phyloP scores from a whole-genome alignment of 2,888 invertebrate genomes.

The Heliconius cydno region DNA sequence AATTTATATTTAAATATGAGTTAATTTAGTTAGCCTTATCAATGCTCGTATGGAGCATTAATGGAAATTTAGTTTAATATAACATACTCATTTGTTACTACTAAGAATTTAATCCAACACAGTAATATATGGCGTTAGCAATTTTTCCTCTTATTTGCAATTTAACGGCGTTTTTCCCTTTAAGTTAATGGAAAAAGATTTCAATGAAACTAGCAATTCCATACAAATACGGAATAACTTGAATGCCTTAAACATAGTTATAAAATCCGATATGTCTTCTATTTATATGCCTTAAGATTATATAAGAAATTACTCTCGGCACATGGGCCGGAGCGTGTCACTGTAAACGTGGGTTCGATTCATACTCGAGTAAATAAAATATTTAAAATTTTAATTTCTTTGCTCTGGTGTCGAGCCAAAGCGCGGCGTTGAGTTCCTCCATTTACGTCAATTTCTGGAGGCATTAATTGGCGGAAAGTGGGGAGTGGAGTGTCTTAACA shows the following conservation, averaged over 20 bases:
- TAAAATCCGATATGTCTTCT: not conserved
- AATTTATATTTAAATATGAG: conserved; percentile 20
- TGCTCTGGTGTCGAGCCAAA: too few relatives aligned
- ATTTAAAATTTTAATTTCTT: too few relatives aligned
- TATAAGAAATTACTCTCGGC: too few relatives aligned
- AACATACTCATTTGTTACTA: not conserved
- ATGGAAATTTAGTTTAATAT: not conserved
- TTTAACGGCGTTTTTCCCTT: not conserved
- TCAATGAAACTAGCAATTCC: not conserved
- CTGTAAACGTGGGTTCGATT: too few relatives aligned
- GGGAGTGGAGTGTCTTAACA: too few relatives aligned
- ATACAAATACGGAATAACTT: too few relatives aligned
- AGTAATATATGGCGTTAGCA: not conserved
- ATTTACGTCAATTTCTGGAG: too few relatives aligned
- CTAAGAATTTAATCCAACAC: not conserved
- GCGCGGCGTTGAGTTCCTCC: too few relatives aligned
- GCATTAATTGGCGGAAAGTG: too few relatives aligned
- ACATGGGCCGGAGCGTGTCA: too few relatives aligned
- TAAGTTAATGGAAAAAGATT: not conserved
- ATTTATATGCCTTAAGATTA: not conserved
- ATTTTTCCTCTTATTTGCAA: not conserved
- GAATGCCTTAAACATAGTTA: not conserved
- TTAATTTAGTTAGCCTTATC: conserved; percentile 10
- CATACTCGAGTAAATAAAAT: too few relatives aligned
- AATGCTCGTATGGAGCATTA: not conserved